Evolutionary conservation across 2,113 vertebrate genomes (phyloP).

Genomic region (Bubalus kerabau): DNA sequence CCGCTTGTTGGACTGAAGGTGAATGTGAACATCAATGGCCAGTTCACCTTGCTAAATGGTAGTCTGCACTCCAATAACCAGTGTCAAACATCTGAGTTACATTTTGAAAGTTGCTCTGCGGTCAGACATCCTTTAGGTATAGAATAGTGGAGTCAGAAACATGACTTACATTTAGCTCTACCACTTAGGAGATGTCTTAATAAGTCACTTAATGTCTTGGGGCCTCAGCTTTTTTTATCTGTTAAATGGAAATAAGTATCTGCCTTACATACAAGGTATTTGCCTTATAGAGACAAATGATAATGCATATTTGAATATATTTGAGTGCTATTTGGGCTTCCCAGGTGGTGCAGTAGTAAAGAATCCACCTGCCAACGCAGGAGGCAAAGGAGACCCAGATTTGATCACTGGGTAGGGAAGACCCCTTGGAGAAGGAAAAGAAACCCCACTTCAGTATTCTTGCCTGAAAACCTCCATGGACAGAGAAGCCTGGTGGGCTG

Average conservation of each 20-base stretch:
- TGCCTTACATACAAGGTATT: neutral
- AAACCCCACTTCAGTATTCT: neutral
- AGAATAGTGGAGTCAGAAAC: neutral
- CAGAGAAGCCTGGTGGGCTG: neutral
- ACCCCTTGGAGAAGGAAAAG: neutral
- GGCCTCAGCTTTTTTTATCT: neutral
- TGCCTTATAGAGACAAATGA: neutral
- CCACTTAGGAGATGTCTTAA: neutral
- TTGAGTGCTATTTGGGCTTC: neutral
- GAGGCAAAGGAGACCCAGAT: neutral
- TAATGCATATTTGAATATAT: neutral
- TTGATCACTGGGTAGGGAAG: neutral
- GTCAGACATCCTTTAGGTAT: neutral
- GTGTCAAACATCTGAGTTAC: neutral
- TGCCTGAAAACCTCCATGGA: neutral
- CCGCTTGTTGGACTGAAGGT: neutral
- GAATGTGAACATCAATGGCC: neutral
- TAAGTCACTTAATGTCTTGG: neutral
- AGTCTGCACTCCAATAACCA: neutral
- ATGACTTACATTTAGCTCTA: neutral
- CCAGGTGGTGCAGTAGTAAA: neutral
- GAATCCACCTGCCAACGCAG: neutral
- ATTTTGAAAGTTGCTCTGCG: neutral
- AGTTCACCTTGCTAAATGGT: neutral
- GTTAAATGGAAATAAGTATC: neutral